Percentiles rank a stretch among this genome's conserved stretches.
Conservation (phyloP, 2,888 invertebrate genomes). For the Hirtodrosophila confusa region DNA sequence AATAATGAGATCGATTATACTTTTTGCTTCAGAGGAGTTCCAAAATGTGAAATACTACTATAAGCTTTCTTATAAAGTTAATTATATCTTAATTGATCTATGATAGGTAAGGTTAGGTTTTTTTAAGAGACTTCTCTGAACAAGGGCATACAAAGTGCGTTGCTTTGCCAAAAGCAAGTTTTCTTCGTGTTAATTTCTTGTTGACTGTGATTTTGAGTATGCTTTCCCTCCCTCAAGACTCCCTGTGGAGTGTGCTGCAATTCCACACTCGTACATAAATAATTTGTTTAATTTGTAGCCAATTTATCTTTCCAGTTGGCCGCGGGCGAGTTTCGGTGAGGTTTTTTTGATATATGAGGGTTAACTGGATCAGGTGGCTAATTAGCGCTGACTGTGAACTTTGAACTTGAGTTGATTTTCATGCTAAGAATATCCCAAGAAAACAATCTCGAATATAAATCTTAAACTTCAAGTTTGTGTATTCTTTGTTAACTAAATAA, state of each 20-base stretch:
- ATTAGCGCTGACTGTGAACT: slow-evolving; percentile 44
- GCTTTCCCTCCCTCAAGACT: background rate
- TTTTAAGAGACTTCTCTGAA: background rate
- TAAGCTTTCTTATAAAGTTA: no score
- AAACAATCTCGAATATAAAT: no score
- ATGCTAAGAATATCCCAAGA: no score
- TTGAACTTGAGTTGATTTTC: slow-evolving; percentile 44
- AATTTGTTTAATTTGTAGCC: slow-evolving; percentile 67
- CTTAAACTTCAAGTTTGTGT: no score
- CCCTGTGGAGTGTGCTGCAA: slow-evolving; percentile 41
- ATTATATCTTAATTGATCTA: no score
- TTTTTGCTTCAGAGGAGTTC: no score
- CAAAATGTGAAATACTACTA: no score
- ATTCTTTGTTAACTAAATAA: no score
- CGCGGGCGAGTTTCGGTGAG: background rate
- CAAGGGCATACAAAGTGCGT: slow-evolving; percentile 11
- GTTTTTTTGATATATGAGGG: slow-evolving; percentile 16
- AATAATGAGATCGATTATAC: no score
- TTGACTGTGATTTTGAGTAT: slow-evolving; percentile 24
- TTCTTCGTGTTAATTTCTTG: slow-evolving; percentile 49
- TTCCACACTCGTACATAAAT: slow-evolving; percentile 29
- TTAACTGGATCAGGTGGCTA: slow-evolving; percentile 42
- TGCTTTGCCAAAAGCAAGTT: background rate
- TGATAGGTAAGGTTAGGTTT: no score
- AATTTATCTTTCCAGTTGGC: slow-evolving; percentile 67